Conservation (phyloP, 2,113 vertebrate genomes). For the Verasper variegatus region DNA sequence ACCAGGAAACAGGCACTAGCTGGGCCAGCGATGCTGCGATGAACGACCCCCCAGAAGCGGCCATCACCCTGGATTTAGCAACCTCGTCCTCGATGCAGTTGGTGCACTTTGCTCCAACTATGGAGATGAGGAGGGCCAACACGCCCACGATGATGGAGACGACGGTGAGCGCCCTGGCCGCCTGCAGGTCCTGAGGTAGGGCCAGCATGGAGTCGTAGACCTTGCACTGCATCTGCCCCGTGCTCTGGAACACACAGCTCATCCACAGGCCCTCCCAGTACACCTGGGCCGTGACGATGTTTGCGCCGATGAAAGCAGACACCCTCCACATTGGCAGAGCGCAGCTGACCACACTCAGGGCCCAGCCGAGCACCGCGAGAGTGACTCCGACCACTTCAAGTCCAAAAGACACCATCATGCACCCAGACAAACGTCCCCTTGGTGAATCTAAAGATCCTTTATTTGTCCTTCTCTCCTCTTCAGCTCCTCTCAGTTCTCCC, state of each 20-base stretch:
- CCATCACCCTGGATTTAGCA: conserved; percentile 91
- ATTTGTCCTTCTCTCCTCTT: background rate
- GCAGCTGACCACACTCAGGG: conserved; percentile 86
- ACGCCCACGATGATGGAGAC: conserved; percentile 87
- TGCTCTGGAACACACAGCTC: conserved; percentile 92
- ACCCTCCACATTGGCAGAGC: conserved; percentile 94
- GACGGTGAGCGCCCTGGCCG: conserved; percentile 89
- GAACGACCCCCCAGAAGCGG: conserved; percentile 86
- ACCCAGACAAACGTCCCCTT: background rate
- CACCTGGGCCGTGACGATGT: conserved; percentile 92
- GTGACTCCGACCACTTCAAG: conserved; percentile 88
- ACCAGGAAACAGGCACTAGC: conserved; percentile 93
- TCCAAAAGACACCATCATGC: conserved; percentile 84
- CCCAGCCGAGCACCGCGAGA: conserved; percentile 88
- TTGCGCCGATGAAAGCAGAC: conserved; percentile 93
- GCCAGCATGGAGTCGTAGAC: conserved; percentile 93
- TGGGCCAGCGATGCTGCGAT: conserved; percentile 84
- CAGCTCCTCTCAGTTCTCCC: background rate
- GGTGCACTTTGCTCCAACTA: conserved; percentile 94
- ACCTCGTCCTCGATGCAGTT: conserved; percentile 91
- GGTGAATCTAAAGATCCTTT: conserved; percentile 3
- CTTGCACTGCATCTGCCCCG: conserved; percentile 94
- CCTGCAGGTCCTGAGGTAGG: conserved; percentile 91
- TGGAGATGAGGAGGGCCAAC: conserved; percentile 87
- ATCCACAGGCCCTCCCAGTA: conserved; percentile 94